Conservation (phyloP, 2,113 vertebrate species). For the Notothenia coriiceps region DNA sequence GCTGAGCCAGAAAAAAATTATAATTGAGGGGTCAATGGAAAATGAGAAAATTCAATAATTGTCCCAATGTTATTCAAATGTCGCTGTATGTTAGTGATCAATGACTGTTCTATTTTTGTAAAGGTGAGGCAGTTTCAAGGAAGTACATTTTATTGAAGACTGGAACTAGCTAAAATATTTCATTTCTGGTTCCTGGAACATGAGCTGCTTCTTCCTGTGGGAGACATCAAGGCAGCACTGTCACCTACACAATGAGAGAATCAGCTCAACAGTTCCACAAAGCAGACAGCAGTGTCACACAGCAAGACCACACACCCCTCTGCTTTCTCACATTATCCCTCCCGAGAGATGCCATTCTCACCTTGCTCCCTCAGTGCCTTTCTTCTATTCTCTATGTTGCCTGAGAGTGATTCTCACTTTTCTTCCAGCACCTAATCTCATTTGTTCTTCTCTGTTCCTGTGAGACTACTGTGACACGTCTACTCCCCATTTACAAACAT, state of each 20-base stretch:
- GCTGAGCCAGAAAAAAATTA: neutral
- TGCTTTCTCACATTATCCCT: constrained; percentile 38
- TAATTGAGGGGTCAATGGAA: neutral
- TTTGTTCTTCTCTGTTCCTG: constrained; percentile 33
- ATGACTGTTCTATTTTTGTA: neutral
- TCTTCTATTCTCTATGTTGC: constrained; percentile 20
- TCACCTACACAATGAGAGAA: constrained; percentile 33
- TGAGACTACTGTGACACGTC: constrained; percentile 21
- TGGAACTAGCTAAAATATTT: neutral
- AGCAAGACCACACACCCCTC: constrained; percentile 31
- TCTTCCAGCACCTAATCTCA: constrained; percentile 38
- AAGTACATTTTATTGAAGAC: constrained; percentile 7
- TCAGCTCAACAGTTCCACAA: constrained; percentile 29
- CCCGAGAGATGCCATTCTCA: constrained; percentile 38
- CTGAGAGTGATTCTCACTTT: constrained; percentile 34
- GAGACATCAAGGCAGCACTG: constrained; percentile 44
- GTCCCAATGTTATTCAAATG: neutral
- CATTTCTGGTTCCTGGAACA: constrained; percentile 22
- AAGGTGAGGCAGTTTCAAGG: neutral
- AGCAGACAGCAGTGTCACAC: constrained; percentile 19
- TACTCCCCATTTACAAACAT: constrained; percentile 39
- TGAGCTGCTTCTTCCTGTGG: constrained; percentile 29
- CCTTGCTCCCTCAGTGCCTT: constrained; percentile 21
- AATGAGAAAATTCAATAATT: neutral
- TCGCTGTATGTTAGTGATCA: neutral